Base-by-base conservation (phyloP, 1,140 invertebrate genomes). In the Tetragonula clypearis region DNA sequence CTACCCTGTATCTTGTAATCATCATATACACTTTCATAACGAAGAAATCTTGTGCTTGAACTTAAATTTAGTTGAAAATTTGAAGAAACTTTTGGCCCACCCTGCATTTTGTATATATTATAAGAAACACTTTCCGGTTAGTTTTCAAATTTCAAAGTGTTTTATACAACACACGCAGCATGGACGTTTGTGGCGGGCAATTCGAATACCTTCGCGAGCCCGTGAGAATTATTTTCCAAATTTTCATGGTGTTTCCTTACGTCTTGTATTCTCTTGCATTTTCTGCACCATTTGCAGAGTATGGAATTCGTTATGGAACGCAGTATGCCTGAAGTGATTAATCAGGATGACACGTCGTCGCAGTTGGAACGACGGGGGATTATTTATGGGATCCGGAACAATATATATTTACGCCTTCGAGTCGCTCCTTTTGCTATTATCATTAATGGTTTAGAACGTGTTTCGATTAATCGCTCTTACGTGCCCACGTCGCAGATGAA, bases 371-470 rank as follows among this genome's bases (percentile, higher is more conserved):
- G 49, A 77, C 56, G 11, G 19, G 14, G 62, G 15, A 56, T 82
- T 82, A 82, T 82, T 76, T 82, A 76, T 53, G 81, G 62, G 17
- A 12, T 23, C 30, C 19, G 15, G 62, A 82, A 68, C n/a, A 58
- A 83, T 83, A 30, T 83, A 30, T 68, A 77, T 78, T 49, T 83
- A 26, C 58, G 55, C n/a, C 9, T 12, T 15, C 26, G 23, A 56
- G 30, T 26, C 23, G 41, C 49, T 58, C 35, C 62, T 77, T 35
- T n/a, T 17, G 41, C 74, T 83, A 66, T 82, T 83, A 60, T 72
- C 74, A 84, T 72, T 79, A 62, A 79, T 79, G 65, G 23, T 53
- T 9, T 17, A 21, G 3, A 60, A 53, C 65, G 19, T 23, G 9
- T 26, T 53, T 49, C 5, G 12, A 1, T 35, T 72, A 56, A 71